A percentile compares a stretch with the other conserved stretches of the same genome.
phyloP scores from a whole-genome alignment of 2,113 vertebrate genomes.

The Miniopterus natalensis region DNA sequence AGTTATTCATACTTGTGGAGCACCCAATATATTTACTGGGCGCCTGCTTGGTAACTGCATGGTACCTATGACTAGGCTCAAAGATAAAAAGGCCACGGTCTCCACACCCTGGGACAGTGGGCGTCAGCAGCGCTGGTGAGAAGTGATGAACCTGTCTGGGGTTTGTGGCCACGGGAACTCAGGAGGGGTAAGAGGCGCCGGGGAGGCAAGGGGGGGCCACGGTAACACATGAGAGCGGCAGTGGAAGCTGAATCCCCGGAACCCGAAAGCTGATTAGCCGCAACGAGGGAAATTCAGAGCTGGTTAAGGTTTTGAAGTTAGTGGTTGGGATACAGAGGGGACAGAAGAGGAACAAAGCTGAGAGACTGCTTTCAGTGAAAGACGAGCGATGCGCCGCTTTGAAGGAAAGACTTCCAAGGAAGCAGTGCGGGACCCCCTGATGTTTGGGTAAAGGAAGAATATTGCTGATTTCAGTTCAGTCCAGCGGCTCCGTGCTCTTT shows the following conservation, averaged over 20 bases:
- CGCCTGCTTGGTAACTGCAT: not conserved
- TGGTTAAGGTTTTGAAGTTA: not conserved
- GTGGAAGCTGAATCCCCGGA: not conserved
- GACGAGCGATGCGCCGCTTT: not conserved
- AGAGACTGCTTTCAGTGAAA: not conserved
- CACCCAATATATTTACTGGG: not conserved
- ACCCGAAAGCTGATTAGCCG: not conserved
- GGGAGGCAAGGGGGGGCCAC: not conserved
- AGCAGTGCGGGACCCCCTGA: not conserved
- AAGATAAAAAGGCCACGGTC: not conserved
- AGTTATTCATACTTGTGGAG: not conserved
- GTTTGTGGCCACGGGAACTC: not conserved
- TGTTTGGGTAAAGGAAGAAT: not conserved
- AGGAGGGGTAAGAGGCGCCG: not conserved
- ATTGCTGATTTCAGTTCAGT: not conserved
- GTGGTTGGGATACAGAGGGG: not conserved
- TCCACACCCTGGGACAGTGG: not conserved
- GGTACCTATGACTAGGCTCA: not conserved
- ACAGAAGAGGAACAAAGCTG: not conserved
- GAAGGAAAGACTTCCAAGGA: not conserved
- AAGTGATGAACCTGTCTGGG: not conserved
- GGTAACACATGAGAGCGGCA: not conserved
- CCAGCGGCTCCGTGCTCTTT: not conserved
- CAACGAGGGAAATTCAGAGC: not conserved
- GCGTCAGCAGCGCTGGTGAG: fast-evolving